A percentile compares a stretch with the other conserved stretches of the same genome.
Conservation (phyloP, 2,797 vertebrate genomes). For the Geotrypetes seraphini region DNA sequence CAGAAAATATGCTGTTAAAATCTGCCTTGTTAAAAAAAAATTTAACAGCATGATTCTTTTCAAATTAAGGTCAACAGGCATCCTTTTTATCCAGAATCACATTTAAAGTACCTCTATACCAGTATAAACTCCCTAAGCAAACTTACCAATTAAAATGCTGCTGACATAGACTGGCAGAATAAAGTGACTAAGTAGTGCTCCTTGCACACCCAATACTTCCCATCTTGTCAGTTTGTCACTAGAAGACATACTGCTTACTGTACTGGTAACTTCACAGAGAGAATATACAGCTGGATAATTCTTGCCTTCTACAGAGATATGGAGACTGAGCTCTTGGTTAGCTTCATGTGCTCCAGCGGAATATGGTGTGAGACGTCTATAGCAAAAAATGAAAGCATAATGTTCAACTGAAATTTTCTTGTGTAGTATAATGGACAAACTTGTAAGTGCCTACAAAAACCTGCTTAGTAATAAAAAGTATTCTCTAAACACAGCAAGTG, state of each 20-base stretch:
- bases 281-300: constrained; percentile 72
- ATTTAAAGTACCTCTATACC: too few species aligned
- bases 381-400: not conserved
- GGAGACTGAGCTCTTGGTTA: constrained; percentile 76
- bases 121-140: too few species aligned
- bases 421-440: too few species aligned
- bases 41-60: too few species aligned
- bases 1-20: too few species aligned
- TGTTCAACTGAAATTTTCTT: too few species aligned
- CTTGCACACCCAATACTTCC: constrained; percentile 88
- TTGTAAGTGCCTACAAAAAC: too few species aligned
- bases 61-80: too few species aligned
- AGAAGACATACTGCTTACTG: constrained; percentile 76
- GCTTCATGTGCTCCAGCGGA: constrained; percentile 73
- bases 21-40: too few species aligned
- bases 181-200: constrained; percentile 86
- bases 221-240: constrained; percentile 88
- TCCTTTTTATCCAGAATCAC: too few species aligned
- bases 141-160: constrained; percentile 78
- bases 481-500: too few species aligned
- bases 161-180: constrained; percentile 81
- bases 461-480: too few species aligned
- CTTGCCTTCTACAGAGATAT: constrained; percentile 78
- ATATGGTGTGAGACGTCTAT: constrained; percentile 68
- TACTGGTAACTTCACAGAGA: constrained; percentile 42